Evolutionary conservation across 2,797 vertebrate genomes (phyloP).

Genomic region (Cynopterus sphinx): DNA sequence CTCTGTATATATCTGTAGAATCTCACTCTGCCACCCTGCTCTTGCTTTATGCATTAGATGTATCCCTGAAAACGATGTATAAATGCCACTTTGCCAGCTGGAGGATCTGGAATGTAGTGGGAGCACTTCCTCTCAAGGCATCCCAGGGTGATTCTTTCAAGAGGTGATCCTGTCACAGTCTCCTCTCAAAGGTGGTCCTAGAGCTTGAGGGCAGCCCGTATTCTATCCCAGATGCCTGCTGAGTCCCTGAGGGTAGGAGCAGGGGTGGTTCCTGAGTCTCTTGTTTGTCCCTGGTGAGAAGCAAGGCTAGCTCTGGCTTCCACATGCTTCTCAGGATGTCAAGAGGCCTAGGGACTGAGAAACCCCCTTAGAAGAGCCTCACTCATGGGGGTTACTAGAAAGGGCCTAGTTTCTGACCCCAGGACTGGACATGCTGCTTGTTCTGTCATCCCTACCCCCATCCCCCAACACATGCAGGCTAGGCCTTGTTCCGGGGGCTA

Average conservation of each 20-base stretch:
- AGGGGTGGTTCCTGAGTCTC: neutral
- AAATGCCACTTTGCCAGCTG: neutral
- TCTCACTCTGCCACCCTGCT: neutral
- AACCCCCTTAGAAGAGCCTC: neutral
- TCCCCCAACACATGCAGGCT: neutral
- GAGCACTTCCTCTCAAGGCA: neutral
- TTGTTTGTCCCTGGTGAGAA: neutral
- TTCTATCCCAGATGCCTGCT: neutral
- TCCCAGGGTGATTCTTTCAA: neutral
- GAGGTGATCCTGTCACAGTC: neutral
- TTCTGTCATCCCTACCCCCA: neutral
- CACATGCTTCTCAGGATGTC: neutral
- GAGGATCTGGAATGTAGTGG: neutral
- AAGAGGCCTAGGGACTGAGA: neutral
- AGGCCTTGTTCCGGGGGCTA: neutral
- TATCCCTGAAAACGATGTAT: neutral
- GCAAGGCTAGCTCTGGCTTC: conserved; percentile 31
- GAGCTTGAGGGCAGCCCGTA: neutral
- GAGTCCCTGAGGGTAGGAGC: neutral
- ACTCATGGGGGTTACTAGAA: neutral
- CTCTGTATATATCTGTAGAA: neutral
- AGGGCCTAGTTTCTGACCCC: neutral
- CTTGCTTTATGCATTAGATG: neutral
- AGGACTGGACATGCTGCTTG: conserved; percentile 34
- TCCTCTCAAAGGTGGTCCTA: neutral